These are phyloP conservation scores for Poeciliopsis presidionis DNA, from an alignment of 2,797 vertebrate genomes.

Conservation along the genomic window DNA sequence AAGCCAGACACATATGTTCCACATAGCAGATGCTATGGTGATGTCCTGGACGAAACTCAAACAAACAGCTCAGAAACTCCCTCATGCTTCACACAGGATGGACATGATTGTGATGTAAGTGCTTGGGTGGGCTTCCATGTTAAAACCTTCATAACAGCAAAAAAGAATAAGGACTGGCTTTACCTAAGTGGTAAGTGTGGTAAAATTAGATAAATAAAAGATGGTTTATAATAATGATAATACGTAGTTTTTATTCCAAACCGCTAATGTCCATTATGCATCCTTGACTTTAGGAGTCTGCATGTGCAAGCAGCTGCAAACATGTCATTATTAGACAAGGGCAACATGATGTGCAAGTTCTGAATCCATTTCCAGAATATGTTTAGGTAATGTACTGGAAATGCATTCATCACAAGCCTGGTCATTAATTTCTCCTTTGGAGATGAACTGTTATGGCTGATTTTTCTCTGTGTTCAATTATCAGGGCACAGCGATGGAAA, in stretches of 20 bases:
- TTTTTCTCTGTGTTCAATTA: constrained; percentile 32
- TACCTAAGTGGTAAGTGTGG: background rate
- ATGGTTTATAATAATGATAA: no score
- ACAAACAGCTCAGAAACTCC: background rate
- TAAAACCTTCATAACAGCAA: background rate
- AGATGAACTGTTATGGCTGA: constrained; percentile 19
- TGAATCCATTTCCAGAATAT: constrained; percentile 12
- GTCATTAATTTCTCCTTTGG: constrained; percentile 11
- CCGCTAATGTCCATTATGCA: background rate
- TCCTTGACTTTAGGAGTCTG: background rate
- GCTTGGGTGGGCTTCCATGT: background rate
- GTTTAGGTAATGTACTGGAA: constrained; percentile 13
- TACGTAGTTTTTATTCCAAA: background rate
- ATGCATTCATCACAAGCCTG: constrained; percentile 25
- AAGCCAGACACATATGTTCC: constrained; percentile 39
- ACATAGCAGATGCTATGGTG: constrained; percentile 17
- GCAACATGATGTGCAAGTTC: constrained; percentile 6
- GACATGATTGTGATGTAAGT: background rate
- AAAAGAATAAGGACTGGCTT: background rate
- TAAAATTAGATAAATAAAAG: no score
- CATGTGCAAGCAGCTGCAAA: background rate
- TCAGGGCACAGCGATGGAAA: constrained; percentile 24
- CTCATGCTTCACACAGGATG: background rate
- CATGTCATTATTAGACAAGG: constrained; percentile 15
- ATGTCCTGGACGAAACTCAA: constrained; percentile 13